Percentiles rank a stretch among this genome's conserved stretches.
Evolutionary conservation across 2,888 invertebrate species (phyloP).

Genomic region (Parochlus steinenii): DNA sequence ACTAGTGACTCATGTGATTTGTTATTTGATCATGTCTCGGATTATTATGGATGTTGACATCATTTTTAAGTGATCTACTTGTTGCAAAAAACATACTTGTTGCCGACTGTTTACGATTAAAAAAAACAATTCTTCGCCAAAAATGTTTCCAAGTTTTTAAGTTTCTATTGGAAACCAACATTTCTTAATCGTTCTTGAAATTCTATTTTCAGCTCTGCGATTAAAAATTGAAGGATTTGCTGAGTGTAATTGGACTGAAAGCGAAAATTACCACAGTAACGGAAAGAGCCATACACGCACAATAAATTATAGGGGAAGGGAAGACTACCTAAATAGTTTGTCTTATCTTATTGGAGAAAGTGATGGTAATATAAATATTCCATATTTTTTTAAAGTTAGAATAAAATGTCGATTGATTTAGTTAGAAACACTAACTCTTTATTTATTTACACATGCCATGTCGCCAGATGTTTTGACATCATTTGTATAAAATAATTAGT

Average conservation of each 20-base stretch:
- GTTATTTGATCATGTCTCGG: too few species aligned
- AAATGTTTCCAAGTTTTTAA: neutral
- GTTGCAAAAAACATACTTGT: slow-evolving; percentile 1
- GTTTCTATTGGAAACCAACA: neutral
- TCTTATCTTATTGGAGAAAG: neutral
- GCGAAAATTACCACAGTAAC: neutral
- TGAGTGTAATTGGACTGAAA: slow-evolving; percentile 13
- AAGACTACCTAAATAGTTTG: slow-evolving; percentile 3
- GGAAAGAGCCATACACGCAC: slow-evolving; percentile 6
- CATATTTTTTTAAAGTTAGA: neutral
- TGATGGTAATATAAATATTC: neutral
- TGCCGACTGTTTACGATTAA: neutral
- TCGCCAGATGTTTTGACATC: too few species aligned
- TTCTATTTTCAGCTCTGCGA: slow-evolving; percentile 18
- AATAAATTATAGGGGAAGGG: slow-evolving; percentile 2
- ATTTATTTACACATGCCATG: too few species aligned
- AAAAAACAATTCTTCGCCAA: neutral
- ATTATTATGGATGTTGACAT: too few species aligned
- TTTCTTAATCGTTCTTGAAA: neutral
- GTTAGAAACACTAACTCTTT: too few species aligned
- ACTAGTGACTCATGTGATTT: too few species aligned
- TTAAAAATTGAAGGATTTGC: slow-evolving; percentile 35
- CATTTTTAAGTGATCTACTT: slow-evolving; percentile 1
- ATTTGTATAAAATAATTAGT: too few species aligned
- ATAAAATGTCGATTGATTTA: too few species aligned